A percentile compares a stretch with the other conserved stretches of the same genome.
Evolutionary conservation across 2,888 invertebrate genomes (phyloP).

Genomic region (Dendrolimus houi): DNA sequence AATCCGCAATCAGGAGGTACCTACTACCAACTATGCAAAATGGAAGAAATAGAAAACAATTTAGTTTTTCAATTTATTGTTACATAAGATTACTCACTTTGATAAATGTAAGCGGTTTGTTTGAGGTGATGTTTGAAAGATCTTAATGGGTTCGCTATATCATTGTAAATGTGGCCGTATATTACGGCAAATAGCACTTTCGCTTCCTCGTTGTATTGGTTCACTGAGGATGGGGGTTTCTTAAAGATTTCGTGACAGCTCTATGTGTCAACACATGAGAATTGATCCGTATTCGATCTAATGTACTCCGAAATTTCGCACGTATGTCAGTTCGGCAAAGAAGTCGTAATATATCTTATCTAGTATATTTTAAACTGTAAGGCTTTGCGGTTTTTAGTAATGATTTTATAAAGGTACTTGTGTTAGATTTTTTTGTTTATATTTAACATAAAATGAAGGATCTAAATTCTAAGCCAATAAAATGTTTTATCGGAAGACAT

Average conservation of each 20-base stretch:
- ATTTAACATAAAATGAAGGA: too few relatives aligned
- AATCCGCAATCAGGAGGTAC: not conserved
- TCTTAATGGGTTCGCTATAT: not conserved
- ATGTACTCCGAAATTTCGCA: too few relatives aligned
- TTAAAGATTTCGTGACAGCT: not conserved
- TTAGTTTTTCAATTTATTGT: not conserved
- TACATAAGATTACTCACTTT: not conserved
- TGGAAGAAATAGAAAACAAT: not conserved
- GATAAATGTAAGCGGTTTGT: not conserved
- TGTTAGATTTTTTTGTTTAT: too few relatives aligned
- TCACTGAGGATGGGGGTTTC: not conserved
- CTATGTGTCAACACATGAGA: not conserved
- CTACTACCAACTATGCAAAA: not conserved
- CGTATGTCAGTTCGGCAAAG: too few relatives aligned
- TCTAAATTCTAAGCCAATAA: too few relatives aligned
- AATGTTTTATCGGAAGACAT: too few relatives aligned
- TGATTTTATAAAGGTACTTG: too few relatives aligned
- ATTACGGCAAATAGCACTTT: not conserved
- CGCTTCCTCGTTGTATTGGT: not conserved
- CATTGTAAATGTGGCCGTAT: not conserved
- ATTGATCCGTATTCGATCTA: too few relatives aligned
- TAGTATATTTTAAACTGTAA: too few relatives aligned
- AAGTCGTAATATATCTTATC: too few relatives aligned
- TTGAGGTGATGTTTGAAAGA: not conserved
- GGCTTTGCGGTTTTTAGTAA: too few relatives aligned